Base-by-base conservation (phyloP, 2,797 vertebrate species). In the Pterois miles region DNA sequence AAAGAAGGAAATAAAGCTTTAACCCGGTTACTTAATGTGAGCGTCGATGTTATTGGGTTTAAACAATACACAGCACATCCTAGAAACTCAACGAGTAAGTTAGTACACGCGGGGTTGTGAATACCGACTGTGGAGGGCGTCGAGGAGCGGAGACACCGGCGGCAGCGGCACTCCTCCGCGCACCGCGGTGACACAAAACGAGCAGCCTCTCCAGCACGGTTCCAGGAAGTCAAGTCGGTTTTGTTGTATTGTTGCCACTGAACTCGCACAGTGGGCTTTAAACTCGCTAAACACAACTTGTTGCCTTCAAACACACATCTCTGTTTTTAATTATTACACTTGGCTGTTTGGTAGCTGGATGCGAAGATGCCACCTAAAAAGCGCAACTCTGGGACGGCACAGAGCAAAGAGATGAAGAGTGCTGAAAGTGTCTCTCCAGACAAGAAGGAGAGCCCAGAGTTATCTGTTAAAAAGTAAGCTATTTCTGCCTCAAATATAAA, bases 291-390 rank as follows among this genome's bases (percentile, higher is more conserved):
- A 75, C 53, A 23, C 2, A 29, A 22, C 34, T 59, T 9, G 8
- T 50, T 14, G 12, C 18, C 38, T 34, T 23, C 5, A 18, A 54
- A 64, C n/a, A 22, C 4, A 31, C 1, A 13, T 2, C 29, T 18
- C 1, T 31, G 3, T 25, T 66, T 71, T 67, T 50, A 40, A 46
- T 13, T 2, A 22, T 54, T 14, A 48, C 20, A 79, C 48, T 65
- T 52, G 20, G 2, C 31, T n/a, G 1, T 48, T 8, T 16, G 52
- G 29, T 52, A 16, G 74, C 8, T 8, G 25, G 29, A 74, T 5
- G 59, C 31, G 8, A 79, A 68, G 65, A 95, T 94, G 94, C 91
- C 93, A 65, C 93, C 93, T 8, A 94, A 94, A 65, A 94, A 93
- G 70, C 91, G 93, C 1, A 85, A 78, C 78, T 81, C 83, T 52